phyloP scores from a whole-genome alignment of 2,888 invertebrate species.

The Exocentrus adspersus region DNA sequence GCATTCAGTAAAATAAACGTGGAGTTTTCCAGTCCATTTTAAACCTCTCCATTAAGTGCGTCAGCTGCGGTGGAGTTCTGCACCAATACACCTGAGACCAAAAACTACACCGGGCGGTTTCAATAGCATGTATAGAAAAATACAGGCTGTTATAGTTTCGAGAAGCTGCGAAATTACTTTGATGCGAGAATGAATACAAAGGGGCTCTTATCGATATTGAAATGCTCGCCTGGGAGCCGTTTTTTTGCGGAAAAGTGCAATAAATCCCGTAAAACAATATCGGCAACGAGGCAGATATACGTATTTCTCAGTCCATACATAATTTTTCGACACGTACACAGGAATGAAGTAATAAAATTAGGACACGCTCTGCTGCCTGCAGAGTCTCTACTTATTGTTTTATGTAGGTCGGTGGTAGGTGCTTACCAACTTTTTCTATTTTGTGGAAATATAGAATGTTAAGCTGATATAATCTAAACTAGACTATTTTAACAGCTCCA shows the following conservation, averaged over 20 bases:
- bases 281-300: not conserved
- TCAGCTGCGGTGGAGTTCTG: conserved; percentile 15
- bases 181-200: conserved; percentile 5
- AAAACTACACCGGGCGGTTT: conserved; percentile 4
- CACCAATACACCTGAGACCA: conserved; percentile 3
- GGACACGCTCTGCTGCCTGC: no score
- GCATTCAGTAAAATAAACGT: conserved; percentile 37
- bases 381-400: not conserved
- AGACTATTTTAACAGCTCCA: no score
- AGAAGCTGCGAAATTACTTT: conserved; percentile 4
- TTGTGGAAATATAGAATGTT: not conserved
- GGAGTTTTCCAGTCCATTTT: conserved; percentile 28
- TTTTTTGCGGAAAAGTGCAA: not conserved
- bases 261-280: not conserved
- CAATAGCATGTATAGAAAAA: conserved; percentile 4
- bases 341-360: no score
- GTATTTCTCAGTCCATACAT: not conserved
- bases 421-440: not conserved
- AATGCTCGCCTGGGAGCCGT: not conserved
- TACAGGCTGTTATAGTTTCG: not conserved
- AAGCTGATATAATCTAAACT: no score
- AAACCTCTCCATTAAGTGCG: conserved; percentile 24
- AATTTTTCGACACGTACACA: no score
- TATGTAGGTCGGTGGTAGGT: not conserved
- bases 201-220: conserved; percentile 8